Evolutionary conservation across 2,888 invertebrate species (phyloP), one percentile per base, ranked within the genome.

Genomic region (Eupithecia inturbata): DNA sequence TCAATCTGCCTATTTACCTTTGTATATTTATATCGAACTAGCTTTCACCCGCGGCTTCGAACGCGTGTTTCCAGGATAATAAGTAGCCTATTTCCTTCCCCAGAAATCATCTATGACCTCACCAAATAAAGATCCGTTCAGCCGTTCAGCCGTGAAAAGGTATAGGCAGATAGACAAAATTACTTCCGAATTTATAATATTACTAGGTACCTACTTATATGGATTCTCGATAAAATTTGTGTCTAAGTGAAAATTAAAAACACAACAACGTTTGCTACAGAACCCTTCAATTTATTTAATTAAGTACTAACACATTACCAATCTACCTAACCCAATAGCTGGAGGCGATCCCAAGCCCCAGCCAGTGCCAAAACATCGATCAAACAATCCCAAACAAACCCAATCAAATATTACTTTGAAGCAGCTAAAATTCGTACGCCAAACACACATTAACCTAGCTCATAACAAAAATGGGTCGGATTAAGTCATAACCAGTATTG

Each of bases 391-490:
- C 26, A 57, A 57, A 57, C 57, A 26, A 57, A 26, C 57, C 22
- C 12, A 26, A 57, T 57, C 57, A 57, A 57, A 57, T 26, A 57
- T 53, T 14, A 26, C 57, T 57, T 26, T 26, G 57, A 57, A 57
- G 26, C 53, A 53, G 53, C 10, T 26, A 5, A 57, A 57, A 14
- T 53, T 57, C 1, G 57, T 57, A 22, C 3, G 10, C 22, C 57
- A 57, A 12, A 57, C 26, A n/a, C n/a, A n/a, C n/a, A 57, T 14
- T 14, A 63, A 63, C 26, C 60, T 39, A 53, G 62, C 71, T 70
- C 64, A 74, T 72, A 71, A n/a, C n/a, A n/a, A 73, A 75, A 75
- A 76, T 76, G 62, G 73, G 73, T 68, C 73, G 57, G 57, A 75
- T 75, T 75, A 68, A 73, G 72, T 66, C 39, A 70, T 68, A 67